Conservation (phyloP, 2,797 vertebrate genomes). For the Anguilla pacifica region DNA sequence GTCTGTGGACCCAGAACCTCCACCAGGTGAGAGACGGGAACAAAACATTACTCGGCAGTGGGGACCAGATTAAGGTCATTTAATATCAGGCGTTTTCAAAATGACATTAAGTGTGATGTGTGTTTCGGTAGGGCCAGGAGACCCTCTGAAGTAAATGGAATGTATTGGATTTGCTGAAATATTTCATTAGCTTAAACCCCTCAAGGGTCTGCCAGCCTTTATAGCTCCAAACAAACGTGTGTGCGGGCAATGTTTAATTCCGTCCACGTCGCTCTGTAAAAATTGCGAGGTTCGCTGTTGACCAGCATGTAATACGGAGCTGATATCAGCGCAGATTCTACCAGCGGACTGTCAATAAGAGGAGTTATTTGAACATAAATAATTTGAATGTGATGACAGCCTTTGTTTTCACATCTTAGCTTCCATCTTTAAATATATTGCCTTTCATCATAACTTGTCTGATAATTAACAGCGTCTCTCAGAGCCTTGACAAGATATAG, state of each 20-base stretch:
- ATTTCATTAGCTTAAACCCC: conserved; percentile 11
- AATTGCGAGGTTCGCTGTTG: background rate
- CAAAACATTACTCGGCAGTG: background rate
- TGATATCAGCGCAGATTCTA: background rate
- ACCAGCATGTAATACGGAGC: background rate
- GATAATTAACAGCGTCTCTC: background rate
- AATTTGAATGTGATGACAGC: background rate
- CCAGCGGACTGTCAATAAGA: background rate
- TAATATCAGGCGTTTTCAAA: background rate
- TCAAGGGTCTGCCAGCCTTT: background rate
- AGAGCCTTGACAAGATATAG: background rate
- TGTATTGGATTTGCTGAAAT: conserved; percentile 16
- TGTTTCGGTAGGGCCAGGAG: background rate
- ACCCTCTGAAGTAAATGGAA: background rate
- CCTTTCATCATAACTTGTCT: background rate
- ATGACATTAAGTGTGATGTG: background rate
- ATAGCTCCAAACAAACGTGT: background rate
- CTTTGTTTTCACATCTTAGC: background rate
- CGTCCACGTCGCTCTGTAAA: background rate
- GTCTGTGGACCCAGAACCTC: background rate
- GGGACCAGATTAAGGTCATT: conserved; percentile 10
- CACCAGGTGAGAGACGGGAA: background rate
- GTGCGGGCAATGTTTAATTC: background rate
- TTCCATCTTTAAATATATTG: background rate
- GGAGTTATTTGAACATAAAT: background rate